phyloP scores from a whole-genome alignment of 2,797 vertebrate species.

The Lindbergichthys nudifrons region DNA sequence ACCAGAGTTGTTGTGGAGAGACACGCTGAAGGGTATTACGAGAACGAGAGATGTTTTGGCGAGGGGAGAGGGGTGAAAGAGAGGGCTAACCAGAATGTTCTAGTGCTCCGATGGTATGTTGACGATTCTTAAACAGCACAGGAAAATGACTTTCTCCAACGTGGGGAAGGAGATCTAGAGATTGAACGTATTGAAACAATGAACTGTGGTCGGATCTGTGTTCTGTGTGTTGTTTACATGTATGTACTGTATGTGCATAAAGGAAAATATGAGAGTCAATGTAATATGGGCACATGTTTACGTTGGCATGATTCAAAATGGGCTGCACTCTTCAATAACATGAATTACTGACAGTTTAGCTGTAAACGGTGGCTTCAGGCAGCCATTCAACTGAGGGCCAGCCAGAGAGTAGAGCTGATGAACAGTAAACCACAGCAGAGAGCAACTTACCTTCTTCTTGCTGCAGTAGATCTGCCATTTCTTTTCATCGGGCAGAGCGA shows the following conservation, averaged over 20 bases:
- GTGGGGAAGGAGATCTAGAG: conserved; percentile 38
- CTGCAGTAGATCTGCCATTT: conserved; percentile 99
- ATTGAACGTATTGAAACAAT: conserved; percentile 24
- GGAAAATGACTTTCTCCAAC: conserved; percentile 41
- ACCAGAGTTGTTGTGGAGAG: conserved; percentile 60
- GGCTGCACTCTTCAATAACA: conserved; percentile 43
- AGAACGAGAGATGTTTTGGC: conserved; percentile 56
- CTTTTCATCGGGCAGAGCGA: conserved; percentile 96
- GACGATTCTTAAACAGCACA: conserved; percentile 55
- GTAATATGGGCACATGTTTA: conserved; percentile 32
- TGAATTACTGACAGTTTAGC: conserved; percentile 46
- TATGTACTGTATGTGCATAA: too few species aligned
- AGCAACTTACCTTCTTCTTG: conserved; percentile 94
- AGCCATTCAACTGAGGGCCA: conserved; percentile 50
- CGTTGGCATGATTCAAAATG: conserved; percentile 23
- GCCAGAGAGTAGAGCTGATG: conserved; percentile 48
- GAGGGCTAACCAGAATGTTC: conserved; percentile 63
- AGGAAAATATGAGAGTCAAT: too few species aligned
- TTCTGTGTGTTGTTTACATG: too few species aligned
- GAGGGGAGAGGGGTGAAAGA: conserved; percentile 57
- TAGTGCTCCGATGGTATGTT: conserved; percentile 53
- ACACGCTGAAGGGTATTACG: conserved; percentile 40
- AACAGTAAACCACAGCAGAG: conserved; percentile 15
- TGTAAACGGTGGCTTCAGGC: conserved; percentile 51
- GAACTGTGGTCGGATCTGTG: too few species aligned